These are phyloP conservation scores for Hemicentrotus pulcherrimus DNA, from an alignment of 35 echinoderm and acorn worm species.

Conservation along the genomic window DNA sequence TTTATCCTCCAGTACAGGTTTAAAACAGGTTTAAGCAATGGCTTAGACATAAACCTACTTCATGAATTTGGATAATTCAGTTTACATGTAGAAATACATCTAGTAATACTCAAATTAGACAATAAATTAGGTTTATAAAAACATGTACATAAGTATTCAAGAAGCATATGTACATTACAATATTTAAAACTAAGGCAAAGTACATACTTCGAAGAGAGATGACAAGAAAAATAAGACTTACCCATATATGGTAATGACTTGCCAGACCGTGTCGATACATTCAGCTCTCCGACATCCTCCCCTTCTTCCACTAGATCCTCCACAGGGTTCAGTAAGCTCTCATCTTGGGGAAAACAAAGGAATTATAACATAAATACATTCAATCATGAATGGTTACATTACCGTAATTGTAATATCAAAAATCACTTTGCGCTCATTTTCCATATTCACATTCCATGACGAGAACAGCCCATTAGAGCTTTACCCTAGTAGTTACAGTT, in stretches of 20 bases:
- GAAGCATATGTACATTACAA: not conserved
- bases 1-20: no score
- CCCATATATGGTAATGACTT: conserved; percentile 34
- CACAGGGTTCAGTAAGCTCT: not conserved
- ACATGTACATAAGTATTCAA: not conserved
- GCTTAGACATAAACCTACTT: no score
- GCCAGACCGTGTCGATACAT: not conserved
- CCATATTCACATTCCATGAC: no score
- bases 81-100: no score
- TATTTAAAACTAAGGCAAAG: not conserved
- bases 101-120: no score
- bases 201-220: not conserved
- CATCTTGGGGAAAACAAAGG: not conserved
- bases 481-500: no score
- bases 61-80: no score
- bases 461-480: no score
- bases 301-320: not conserved
- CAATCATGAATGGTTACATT: not conserved
- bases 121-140: no score
- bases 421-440: no score
- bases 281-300: not conserved
- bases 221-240: not conserved
- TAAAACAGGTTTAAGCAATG: no score
- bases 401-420: no score
- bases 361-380: not conserved